These are phyloP conservation scores for Bombus balteatus DNA, from an alignment of 1,140 invertebrate genomes.

Conservation along the genomic window DNA sequence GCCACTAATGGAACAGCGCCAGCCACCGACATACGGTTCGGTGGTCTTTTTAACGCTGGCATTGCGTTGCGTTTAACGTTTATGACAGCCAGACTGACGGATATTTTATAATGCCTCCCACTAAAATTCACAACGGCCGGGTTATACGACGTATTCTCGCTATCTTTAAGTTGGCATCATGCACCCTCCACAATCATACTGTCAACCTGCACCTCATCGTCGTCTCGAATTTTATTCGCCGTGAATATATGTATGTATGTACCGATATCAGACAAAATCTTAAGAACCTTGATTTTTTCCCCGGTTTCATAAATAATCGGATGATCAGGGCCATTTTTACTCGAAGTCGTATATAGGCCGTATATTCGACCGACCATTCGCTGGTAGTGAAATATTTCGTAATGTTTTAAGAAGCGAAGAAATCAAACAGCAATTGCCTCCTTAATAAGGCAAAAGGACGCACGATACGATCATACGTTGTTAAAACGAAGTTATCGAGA, in stretches of 20 bases:
- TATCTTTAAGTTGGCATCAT: constrained; percentile 1
- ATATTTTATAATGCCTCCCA: constrained; percentile 60
- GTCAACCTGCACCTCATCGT: background rate
- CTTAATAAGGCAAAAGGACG: too few species aligned
- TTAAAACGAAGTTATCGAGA: background rate
- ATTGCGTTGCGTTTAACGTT: constrained; percentile 59
- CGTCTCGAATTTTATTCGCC: constrained; percentile 40
- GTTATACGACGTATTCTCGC: constrained; percentile 41
- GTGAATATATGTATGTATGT: background rate
- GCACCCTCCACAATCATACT: background rate
- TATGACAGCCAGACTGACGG: constrained; percentile 47
- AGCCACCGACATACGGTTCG: constrained; percentile 7
- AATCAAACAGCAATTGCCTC: too few species aligned
- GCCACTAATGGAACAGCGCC: constrained; percentile 43
- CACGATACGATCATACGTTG: too few species aligned
- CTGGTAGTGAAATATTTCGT: too few species aligned
- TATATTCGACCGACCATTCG: too few species aligned
- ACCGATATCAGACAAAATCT: too few species aligned
- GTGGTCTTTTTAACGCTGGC: constrained; percentile 53
- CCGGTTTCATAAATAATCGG: background rate
- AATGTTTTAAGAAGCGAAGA: too few species aligned
- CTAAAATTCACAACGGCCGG: background rate
- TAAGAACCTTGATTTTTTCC: background rate
- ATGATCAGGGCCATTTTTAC: background rate
- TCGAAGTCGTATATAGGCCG: too few species aligned